Conservation (phyloP, 2,888 invertebrate species). For the Lobophora halterata region DNA sequence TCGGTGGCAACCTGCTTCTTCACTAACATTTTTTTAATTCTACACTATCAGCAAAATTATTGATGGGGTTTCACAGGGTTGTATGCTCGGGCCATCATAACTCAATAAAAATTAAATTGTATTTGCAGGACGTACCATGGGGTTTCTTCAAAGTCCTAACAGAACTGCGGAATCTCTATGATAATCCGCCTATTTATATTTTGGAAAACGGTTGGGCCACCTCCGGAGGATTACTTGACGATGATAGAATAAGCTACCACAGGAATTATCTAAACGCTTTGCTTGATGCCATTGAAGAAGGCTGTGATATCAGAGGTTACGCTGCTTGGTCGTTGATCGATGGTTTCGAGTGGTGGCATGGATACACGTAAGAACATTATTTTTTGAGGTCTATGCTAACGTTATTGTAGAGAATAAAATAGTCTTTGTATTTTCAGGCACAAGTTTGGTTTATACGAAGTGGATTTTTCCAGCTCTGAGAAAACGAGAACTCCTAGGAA, state of each 20-base stretch:
- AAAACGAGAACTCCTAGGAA: constrained; percentile 83
- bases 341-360: constrained; percentile 83
- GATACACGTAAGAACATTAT: constrained; percentile 71
- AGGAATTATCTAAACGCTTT: constrained; percentile 66
- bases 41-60: too few relatives aligned
- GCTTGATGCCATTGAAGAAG: constrained; percentile 68
- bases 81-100: too few relatives aligned
- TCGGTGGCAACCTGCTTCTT: too few relatives aligned
- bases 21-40: too few relatives aligned
- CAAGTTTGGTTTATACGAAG: constrained; percentile 85
- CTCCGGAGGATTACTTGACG: constrained; percentile 66
- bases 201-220: constrained; percentile 83
- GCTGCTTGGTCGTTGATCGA: constrained; percentile 84
- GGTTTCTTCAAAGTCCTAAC: constrained; percentile 80
- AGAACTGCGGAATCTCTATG: constrained; percentile 70
- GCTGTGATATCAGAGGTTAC: constrained; percentile 75
- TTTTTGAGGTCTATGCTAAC: too few relatives aligned
- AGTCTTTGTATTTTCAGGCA: constrained; percentile 66
- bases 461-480: constrained; percentile 82
- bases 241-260: constrained; percentile 62
- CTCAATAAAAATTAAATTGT: too few relatives aligned
- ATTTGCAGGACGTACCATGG: constrained; percentile 77
- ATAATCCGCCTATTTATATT: constrained; percentile 79
- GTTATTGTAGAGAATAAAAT: neutral
- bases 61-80: too few relatives aligned